Evolutionary conservation across 53 echinoderm and acorn worm species (phyloP).

Genomic region (Stichopus horrens): DNA sequence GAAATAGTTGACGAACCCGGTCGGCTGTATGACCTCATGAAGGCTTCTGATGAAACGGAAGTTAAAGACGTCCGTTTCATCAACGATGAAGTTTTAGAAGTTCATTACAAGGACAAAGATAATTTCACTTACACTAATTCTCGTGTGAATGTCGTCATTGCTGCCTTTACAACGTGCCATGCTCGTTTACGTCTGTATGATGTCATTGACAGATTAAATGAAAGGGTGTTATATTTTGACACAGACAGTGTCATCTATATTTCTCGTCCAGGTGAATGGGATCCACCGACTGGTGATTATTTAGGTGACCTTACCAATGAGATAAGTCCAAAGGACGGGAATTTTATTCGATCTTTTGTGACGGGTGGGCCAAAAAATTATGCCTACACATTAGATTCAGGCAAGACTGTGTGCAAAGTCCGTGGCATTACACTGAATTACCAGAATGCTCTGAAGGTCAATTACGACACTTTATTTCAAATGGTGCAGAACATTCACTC

Average conservation of each 20-base stretch:
- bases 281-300: slow-evolving; percentile 53
- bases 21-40: neutral
- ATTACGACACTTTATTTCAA: slow-evolving; percentile 51
- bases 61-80: slow-evolving; percentile 49
- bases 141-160: slow-evolving; percentile 49
- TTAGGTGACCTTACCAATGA: slow-evolving; percentile 69
- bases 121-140: slow-evolving; percentile 26
- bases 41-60: slow-evolving; percentile 29
- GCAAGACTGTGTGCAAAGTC: slow-evolving; percentile 65
- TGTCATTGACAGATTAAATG: slow-evolving; percentile 43
- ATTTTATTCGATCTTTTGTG: slow-evolving; percentile 14
- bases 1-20: neutral
- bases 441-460: slow-evolving; percentile 50
- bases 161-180: neutral
- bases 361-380: slow-evolving; percentile 50
- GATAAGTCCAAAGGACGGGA: slow-evolving; percentile 30
- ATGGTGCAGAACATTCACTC: slow-evolving; percentile 50
- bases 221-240: slow-evolving; percentile 54
- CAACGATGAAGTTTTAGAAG: slow-evolving; percentile 53
- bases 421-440: slow-evolving; percentile 63
- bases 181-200: slow-evolving; percentile 49
- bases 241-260: slow-evolving; percentile 52
- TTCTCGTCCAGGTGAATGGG: slow-evolving; percentile 36
- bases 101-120: slow-evolving; percentile 11
- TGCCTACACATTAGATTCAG: slow-evolving; percentile 48